These are phyloP conservation scores for Cyrtodaria siliqua DNA, from an alignment of 2,888 invertebrate species.

Conservation along the genomic window DNA sequence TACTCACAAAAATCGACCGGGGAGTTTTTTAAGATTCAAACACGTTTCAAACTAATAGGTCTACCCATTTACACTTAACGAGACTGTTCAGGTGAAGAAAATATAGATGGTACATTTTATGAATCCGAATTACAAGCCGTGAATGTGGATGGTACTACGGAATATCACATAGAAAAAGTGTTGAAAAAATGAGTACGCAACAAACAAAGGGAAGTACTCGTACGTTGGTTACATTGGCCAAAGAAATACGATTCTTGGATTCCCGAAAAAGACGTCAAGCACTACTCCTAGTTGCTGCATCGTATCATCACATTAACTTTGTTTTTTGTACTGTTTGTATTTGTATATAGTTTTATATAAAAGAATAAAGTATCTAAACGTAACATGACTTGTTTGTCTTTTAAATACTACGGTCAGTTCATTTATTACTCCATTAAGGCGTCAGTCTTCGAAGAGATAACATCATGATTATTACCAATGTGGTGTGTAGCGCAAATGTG, in stretches of 20 bases:
- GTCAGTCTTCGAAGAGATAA: background rate
- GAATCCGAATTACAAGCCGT: slow-evolving; percentile 46
- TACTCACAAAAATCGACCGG: slow-evolving; percentile 50
- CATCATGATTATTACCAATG: slow-evolving; percentile 30
- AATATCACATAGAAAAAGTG: slow-evolving; percentile 43
- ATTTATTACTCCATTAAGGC: no score
- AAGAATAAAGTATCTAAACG: no score
- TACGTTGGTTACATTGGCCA: slow-evolving; percentile 59
- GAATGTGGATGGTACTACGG: slow-evolving; percentile 25
- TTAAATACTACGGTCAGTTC: no score
- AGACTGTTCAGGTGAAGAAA: slow-evolving; percentile 43
- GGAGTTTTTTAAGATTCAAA: slow-evolving; percentile 35
- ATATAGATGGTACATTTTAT: slow-evolving; percentile 44
- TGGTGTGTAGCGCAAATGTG: slow-evolving; percentile 20
- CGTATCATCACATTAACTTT: no score
- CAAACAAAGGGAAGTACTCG: slow-evolving; percentile 45
- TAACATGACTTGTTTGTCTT: no score
- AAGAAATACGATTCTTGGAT: slow-evolving; percentile 48
- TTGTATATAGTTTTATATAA: no score
- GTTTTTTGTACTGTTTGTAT: no score
- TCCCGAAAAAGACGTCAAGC: slow-evolving; percentile 16
- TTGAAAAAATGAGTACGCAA: slow-evolving; percentile 29
- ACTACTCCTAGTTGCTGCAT: slow-evolving; percentile 1
- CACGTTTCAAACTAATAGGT: slow-evolving; percentile 21
- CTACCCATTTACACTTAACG: slow-evolving; percentile 30